Percentiles rank a stretch among this genome's conserved stretches.
These are phyloP conservation scores for Carettochelys insculpta DNA, from an alignment of 2,113 vertebrate genomes.

Conservation along the genomic window DNA sequence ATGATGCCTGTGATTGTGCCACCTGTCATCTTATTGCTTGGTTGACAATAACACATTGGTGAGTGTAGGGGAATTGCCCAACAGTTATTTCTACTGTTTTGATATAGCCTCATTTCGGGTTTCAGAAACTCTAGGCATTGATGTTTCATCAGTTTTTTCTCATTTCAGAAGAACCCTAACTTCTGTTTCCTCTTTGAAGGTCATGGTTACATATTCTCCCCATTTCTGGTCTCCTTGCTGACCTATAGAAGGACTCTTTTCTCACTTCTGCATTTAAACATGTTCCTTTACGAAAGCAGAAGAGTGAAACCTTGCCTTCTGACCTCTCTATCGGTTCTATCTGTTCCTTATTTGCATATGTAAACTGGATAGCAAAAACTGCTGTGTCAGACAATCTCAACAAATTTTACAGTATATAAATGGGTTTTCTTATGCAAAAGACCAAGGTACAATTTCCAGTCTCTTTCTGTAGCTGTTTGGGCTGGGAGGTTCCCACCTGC, in stretches of 20 bases:
- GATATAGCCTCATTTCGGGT: background rate
- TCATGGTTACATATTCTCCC: background rate
- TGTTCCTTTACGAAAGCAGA: background rate
- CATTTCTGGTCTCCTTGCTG: background rate
- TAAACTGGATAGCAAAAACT: background rate
- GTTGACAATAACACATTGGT: background rate
- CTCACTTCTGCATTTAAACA: background rate
- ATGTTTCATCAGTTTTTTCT: background rate
- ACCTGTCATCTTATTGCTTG: background rate
- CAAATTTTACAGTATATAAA: fast-evolving
- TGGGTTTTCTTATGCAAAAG: background rate
- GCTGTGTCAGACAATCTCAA: background rate
- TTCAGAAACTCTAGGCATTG: background rate
- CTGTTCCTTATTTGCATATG: background rate
- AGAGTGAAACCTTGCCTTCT: background rate
- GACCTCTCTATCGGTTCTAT: fast-evolving
- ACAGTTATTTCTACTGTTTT: background rate
- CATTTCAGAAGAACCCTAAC: background rate
- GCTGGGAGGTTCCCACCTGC: fast-evolving
- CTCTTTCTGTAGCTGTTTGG: background rate
- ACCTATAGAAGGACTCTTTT: background rate
- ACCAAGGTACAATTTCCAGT: background rate
- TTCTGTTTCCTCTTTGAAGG: background rate
- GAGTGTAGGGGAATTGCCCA: background rate
- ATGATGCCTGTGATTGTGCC: background rate